phyloP scores from a whole-genome alignment of 2,797 vertebrate genomes.

The Vespertilio murinus region DNA sequence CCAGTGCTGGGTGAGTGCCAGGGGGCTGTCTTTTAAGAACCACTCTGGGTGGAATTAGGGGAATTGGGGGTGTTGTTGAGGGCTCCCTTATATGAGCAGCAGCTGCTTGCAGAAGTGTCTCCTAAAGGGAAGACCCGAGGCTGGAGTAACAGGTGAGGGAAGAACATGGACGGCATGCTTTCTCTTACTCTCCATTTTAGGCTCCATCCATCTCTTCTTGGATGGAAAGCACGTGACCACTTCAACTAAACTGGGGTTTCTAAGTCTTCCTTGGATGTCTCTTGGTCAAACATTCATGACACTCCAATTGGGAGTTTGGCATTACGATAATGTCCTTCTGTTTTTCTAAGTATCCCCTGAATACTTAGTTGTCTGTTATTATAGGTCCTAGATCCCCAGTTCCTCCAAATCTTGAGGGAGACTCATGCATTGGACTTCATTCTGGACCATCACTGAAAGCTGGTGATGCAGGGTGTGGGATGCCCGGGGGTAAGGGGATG shows the following conservation, averaged over 20 bases:
- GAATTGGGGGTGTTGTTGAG: background rate
- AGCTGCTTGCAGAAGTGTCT: background rate
- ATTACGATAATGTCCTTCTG: background rate
- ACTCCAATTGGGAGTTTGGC: background rate
- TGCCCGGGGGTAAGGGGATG: background rate
- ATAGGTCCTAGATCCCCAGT: background rate
- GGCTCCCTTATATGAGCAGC: background rate
- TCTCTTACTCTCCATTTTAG: background rate
- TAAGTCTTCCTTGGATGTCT: background rate
- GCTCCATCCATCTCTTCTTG: background rate
- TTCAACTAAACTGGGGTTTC: background rate
- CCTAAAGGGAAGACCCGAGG: background rate
- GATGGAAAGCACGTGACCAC: background rate
- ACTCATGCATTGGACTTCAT: background rate
- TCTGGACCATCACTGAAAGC: background rate
- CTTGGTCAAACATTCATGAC: background rate
- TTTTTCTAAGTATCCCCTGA: background rate
- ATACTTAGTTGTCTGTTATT: background rate
- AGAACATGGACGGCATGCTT: background rate
- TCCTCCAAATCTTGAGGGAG: background rate
- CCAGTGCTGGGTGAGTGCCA: background rate
- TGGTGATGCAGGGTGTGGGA: background rate
- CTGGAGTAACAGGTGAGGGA: background rate
- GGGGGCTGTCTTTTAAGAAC: background rate
- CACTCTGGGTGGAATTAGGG: rapidly evolving